Conservation (phyloP, 2,797 vertebrate genomes). For the Dicrostonyx torquatus region DNA sequence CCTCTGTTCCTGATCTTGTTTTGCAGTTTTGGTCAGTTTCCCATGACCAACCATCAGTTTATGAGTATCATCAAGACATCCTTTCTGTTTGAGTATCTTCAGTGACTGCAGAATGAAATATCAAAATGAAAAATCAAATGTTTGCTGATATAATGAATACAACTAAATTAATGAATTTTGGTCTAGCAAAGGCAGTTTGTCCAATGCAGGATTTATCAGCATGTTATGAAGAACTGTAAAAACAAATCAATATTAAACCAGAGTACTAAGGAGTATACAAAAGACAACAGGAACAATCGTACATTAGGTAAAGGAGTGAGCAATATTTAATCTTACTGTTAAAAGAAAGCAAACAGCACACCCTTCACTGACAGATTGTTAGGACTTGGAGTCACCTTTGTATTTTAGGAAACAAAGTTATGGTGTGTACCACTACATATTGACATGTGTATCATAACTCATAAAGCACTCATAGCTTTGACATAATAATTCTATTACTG, state of each 20-base stretch:
- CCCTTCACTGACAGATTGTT: background rate
- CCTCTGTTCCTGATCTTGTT: background rate
- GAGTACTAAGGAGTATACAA: background rate
- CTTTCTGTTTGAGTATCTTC: background rate
- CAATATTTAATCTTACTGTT: background rate
- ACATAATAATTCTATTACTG: background rate
- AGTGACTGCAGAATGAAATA: background rate
- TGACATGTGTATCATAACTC: background rate
- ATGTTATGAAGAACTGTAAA: background rate
- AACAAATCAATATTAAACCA: background rate
- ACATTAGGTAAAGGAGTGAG: background rate
- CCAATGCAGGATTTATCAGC: background rate
- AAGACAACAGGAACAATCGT: background rate
- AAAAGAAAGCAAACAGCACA: background rate
- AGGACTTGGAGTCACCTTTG: background rate
- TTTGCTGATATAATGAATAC: background rate
- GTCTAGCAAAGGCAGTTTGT: background rate
- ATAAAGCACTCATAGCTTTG: background rate
- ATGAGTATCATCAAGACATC: background rate
- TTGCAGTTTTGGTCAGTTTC: background rate
- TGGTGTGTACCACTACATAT: rapidly evolving
- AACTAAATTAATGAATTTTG: slow-evolving; percentile 1
- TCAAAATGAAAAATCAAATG: background rate
- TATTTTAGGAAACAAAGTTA: background rate
- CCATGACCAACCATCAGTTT: background rate